phyloP scores from a whole-genome alignment of 2,888 invertebrate species.

The Ephialtes manifestator region DNA sequence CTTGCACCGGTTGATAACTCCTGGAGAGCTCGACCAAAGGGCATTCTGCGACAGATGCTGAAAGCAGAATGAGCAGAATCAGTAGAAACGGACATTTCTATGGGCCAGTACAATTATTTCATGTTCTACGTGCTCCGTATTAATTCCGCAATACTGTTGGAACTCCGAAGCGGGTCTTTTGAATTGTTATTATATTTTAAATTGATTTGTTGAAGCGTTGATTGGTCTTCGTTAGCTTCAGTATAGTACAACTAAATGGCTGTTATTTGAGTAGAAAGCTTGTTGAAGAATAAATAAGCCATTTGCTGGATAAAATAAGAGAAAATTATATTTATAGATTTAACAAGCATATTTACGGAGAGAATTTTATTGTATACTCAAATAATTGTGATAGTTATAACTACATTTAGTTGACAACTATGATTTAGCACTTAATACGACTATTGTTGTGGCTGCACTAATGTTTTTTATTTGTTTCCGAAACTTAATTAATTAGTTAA shows the following conservation, averaged over 20 bases:
- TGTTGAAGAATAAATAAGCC: not conserved
- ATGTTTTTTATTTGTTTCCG: not conserved
- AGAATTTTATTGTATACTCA: no score
- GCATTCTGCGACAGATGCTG: slow-evolving; percentile 6
- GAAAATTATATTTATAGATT: no score
- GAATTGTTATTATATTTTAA: slow-evolving; percentile 7
- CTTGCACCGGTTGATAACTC: slow-evolving; percentile 54
- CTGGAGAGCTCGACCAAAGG: slow-evolving; percentile 3
- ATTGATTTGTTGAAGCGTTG: slow-evolving; percentile 1
- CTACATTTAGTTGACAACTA: no score
- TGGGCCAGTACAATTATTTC: slow-evolving; percentile 1
- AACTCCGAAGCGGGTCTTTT: not conserved
- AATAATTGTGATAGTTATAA: no score
- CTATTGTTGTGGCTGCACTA: no score
- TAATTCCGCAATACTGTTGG: slow-evolving; percentile 9
- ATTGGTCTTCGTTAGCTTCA: not conserved
- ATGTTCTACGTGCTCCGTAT: not conserved
- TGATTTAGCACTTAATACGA: no score
- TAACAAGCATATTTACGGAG: no score
- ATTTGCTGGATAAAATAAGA: not conserved
- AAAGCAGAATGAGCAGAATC: slow-evolving; percentile 8
- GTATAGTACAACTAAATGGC: not conserved
- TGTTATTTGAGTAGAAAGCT: not conserved
- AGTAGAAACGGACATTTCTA: not conserved
- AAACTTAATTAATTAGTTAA: no score